phyloP scores from a whole-genome alignment of 2,888 invertebrate genomes.

The Leuctra nigra region DNA sequence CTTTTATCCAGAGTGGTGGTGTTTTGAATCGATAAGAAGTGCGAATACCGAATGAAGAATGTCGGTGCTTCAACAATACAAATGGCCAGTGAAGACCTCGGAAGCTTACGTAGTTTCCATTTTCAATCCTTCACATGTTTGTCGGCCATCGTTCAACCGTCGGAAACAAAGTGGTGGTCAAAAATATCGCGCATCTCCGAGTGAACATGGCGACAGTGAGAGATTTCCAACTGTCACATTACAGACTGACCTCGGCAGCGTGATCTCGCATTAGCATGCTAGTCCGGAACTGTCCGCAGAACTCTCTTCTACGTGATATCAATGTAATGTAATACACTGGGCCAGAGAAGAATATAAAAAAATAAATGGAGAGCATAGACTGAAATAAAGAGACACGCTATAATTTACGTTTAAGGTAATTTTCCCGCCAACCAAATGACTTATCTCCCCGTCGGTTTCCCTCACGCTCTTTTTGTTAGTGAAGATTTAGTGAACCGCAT shows the following conservation, averaged over 20 bases:
- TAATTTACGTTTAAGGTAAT: conserved; percentile 9
- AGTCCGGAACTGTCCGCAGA: no score
- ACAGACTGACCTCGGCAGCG: not conserved
- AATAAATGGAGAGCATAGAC: conserved; percentile 1
- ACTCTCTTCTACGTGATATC: no score
- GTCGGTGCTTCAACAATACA: conserved; percentile 6
- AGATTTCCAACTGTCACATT: not conserved
- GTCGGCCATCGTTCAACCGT: conserved; percentile 5
- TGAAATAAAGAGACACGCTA: not conserved
- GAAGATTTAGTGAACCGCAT: conserved; percentile 11
- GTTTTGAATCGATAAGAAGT: not conserved
- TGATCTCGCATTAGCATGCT: no score
- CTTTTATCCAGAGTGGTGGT: conserved; percentile 11
- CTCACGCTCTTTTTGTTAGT: conserved; percentile 3
- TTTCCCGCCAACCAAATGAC: conserved; percentile 11
- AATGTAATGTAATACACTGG: not conserved
- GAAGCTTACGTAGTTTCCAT: conserved; percentile 12
- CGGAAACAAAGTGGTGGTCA: conserved; percentile 4
- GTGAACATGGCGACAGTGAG: no score
- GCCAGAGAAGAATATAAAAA: not conserved
- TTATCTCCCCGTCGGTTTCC: conserved; percentile 9
- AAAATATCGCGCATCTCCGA: no score
- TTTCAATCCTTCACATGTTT: conserved; percentile 12
- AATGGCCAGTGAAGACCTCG: conserved; percentile 7
- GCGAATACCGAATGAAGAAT: conserved; percentile 3